Conservation (phyloP, 53 echinoderm and acorn worm species). For the Stichopus horrens region DNA sequence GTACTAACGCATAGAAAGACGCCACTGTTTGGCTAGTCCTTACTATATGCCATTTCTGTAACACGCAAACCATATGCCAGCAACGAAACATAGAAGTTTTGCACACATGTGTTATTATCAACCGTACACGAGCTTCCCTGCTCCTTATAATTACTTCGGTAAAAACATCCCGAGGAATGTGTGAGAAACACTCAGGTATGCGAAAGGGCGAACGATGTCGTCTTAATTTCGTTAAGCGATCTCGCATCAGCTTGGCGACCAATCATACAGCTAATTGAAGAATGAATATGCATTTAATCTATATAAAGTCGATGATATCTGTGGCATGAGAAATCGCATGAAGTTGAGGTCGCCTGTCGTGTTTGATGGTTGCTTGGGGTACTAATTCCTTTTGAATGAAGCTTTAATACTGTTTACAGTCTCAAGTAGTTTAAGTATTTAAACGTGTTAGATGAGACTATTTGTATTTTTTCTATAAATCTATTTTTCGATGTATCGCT, state of each 20-base stretch:
- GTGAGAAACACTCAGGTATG: conserved; percentile 45
- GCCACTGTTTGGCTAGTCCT: background rate
- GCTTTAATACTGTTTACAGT: too few species aligned
- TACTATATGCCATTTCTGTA: background rate
- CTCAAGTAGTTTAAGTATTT: too few species aligned
- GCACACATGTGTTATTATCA: conserved; percentile 37
- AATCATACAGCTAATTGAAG: conserved; percentile 39
- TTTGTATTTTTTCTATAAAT: too few species aligned
- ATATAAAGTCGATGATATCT: conserved; percentile 27
- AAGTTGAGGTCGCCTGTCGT: conserved; percentile 16
- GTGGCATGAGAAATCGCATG: background rate
- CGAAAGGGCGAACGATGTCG: conserved; percentile 35
- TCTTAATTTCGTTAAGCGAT: conserved; percentile 46
- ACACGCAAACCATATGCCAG: conserved; percentile 37
- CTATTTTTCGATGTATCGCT: too few species aligned
- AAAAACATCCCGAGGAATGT: conserved; percentile 40
- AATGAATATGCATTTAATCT: conserved; percentile 46
- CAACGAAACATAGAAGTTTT: conserved; percentile 2
- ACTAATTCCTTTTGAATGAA: background rate
- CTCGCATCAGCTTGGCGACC: conserved; percentile 46
- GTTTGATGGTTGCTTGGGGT: background rate
- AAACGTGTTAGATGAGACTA: too few species aligned
- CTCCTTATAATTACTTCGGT: conserved; percentile 42
- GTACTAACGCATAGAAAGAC: conserved; percentile 8
- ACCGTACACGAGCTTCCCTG: conserved; percentile 25